Evolutionary conservation across 2,888 invertebrate genomes (phyloP).

Genomic region (Macrosiphum euphorbiae): DNA sequence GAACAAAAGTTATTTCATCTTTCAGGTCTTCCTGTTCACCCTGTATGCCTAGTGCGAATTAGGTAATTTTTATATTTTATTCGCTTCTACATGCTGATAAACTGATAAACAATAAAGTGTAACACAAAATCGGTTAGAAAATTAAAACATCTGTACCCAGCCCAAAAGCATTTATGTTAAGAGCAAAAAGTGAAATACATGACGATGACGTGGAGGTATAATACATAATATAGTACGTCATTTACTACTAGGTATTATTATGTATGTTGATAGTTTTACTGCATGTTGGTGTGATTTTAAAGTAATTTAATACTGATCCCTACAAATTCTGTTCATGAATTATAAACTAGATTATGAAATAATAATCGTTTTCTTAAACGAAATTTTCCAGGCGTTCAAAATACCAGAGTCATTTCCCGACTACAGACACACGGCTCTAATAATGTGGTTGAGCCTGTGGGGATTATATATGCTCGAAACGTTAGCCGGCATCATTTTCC

Average conservation of each 20-base stretch:
- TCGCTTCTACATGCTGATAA: no score
- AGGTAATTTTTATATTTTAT: no score
- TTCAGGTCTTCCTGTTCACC: no score
- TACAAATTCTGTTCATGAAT: no score
- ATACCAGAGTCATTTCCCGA: constrained; percentile 42
- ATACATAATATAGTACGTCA: not conserved
- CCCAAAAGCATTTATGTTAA: no score
- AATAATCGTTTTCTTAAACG: not conserved
- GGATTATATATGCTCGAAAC: constrained; percentile 41
- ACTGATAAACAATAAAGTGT: no score
- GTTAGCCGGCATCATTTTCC: constrained; percentile 36
- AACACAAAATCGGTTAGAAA: no score
- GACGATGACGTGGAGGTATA: not conserved
- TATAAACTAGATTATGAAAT: not conserved
- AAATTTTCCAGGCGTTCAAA: constrained; percentile 49
- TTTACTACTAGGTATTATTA: not conserved
- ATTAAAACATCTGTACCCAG: no score
- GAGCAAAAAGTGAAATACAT: not conserved
- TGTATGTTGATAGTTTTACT: not conserved
- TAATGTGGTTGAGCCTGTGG: constrained; percentile 60
- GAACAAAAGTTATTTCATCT: no score
- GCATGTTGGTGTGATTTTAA: not conserved
- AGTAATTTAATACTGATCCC: no score
- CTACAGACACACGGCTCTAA: constrained; percentile 33
- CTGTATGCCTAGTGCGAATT: no score